Percentiles rank a stretch among this genome's conserved stretches.
These are phyloP conservation scores for Cossypha polioptera DNA, from an alignment of 2,797 vertebrate genomes.

Conservation along the genomic window DNA sequence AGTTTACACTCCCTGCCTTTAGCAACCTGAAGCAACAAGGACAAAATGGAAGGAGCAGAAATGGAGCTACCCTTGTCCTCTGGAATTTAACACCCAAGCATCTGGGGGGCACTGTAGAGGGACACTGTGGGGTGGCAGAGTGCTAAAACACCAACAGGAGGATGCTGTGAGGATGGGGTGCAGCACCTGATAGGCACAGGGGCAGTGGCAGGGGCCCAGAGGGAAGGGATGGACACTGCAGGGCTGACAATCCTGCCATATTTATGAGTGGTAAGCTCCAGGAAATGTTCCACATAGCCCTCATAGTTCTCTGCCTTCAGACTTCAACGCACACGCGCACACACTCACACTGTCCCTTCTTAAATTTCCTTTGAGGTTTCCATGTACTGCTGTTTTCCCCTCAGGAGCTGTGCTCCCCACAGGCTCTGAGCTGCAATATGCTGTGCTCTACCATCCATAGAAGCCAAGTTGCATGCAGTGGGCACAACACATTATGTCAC, in stretches of 20 bases:
- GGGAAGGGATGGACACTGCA: background rate
- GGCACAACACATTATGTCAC: background rate
- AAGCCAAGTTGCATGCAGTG: background rate
- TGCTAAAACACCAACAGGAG: background rate
- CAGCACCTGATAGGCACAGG: accelerated
- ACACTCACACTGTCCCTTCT: conserved; percentile 17
- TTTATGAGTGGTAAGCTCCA: conserved; percentile 41
- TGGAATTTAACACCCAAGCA: background rate
- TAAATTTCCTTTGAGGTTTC: conserved; percentile 33
- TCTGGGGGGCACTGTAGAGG: accelerated
- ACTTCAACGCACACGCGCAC: background rate
- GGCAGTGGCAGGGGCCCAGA: background rate
- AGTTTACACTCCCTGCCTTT: background rate
- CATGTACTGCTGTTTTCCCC: background rate
- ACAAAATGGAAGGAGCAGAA: background rate
- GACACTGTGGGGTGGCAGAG: background rate
- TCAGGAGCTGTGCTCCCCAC: background rate
- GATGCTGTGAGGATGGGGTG: background rate
- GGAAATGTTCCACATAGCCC: conserved; percentile 64
- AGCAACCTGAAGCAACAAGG: background rate
- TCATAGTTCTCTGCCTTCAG: conserved; percentile 36
- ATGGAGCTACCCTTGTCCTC: background rate
- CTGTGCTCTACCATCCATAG: background rate
- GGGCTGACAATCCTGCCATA: conserved; percentile 22
- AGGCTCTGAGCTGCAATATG: accelerated